A percentile compares a stretch with the other conserved stretches of the same genome.
phyloP scores from a whole-genome alignment of 30 jellyfish, hydroid and myxozoan genomes.

The Mastigias papua region DNA sequence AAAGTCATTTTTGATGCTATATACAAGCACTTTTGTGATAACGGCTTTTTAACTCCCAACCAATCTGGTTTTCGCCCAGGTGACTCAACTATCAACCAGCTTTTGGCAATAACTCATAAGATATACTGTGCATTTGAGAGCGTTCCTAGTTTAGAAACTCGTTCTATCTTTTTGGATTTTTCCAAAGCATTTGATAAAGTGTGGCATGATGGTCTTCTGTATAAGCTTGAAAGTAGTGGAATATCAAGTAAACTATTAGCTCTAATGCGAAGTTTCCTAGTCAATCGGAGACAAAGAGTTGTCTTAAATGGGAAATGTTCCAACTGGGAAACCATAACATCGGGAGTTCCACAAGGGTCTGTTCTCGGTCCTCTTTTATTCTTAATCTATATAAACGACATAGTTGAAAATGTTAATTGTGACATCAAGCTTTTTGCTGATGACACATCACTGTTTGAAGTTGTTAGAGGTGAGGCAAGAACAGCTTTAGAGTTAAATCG shows the following conservation, averaged over 20 bases:
- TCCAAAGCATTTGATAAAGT: conserved; percentile 17
- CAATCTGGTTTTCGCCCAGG: conserved; percentile 13
- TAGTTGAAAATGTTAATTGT: not conserved
- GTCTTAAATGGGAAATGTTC: not conserved
- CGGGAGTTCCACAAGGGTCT: conserved; percentile 13
- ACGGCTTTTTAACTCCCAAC: no score
- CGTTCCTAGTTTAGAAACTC: conserved; percentile 21
- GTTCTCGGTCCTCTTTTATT: conserved; percentile 12
- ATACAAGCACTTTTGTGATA: no score
- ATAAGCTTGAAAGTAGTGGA: conserved; percentile 15
- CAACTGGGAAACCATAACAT: not conserved
- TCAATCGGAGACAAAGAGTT: conserved; percentile 4
- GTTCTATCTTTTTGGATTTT: conserved; percentile 8
- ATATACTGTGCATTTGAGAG: conserved; percentile 3
- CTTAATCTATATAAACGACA: not conserved
- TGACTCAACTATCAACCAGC: conserved; percentile 6
- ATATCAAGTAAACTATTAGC: not conserved
- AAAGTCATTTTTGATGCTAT: no score
- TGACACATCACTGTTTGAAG: no score
- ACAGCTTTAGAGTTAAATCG: no score
- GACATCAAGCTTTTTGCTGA: no score
- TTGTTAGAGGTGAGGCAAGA: no score
- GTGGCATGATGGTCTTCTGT: not conserved
- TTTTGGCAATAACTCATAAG: conserved; percentile 12
- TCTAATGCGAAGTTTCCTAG: not conserved